Evolutionary conservation across 2,113 vertebrate species (phyloP), one percentile per base, ranked within the genome.

Genomic region (Neolamprologus caudopunctatus): DNA sequence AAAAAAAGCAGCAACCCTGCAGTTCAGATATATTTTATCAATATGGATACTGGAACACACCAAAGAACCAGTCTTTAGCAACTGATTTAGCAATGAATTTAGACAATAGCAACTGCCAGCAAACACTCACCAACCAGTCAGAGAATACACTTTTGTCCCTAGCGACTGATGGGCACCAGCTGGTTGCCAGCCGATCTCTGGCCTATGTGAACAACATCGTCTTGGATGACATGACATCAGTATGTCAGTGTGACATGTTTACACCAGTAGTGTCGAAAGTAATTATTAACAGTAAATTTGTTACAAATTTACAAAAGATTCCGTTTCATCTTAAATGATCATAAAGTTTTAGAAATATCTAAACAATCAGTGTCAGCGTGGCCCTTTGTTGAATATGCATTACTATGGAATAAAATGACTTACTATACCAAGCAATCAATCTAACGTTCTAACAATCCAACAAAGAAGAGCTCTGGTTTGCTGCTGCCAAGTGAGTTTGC

Each of bases 401-500:
- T 8, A 37, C 33, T 2, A 28, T n/a, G 8, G 12, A 63, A 37
- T 68, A 33, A 54, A 90, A 82, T 7, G 1, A 63, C 14, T 55
- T 24, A 19, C 6, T 53, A 50, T 85, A 53, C 35, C 5, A 12
- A 40, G 54, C 42, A 80, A 84, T 83, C 57, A 57, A 47, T 87
- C 54, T 10, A 85, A 51, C 24, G 26, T 89, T 87, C 79, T 78
- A 78, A 31, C 73, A 78, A 24, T 87, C 47, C 82, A 80, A 91
- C 82, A 88, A 90, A 85, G 66, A 66, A 55, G n/a, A 80, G 50
- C 35, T 3, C 3, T 2, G 13, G 19, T 58, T 26, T 26, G 13
- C 45, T 37, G 78, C 47, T 80, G 81, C 85, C 3, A 9, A n/a
- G 17, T 12, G 50, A 47, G 66, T 73, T 55, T 66, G 68, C 89